Evolutionary conservation across 1,140 invertebrate genomes (phyloP).

Genomic region (Oncopodura yosiiana): DNA sequence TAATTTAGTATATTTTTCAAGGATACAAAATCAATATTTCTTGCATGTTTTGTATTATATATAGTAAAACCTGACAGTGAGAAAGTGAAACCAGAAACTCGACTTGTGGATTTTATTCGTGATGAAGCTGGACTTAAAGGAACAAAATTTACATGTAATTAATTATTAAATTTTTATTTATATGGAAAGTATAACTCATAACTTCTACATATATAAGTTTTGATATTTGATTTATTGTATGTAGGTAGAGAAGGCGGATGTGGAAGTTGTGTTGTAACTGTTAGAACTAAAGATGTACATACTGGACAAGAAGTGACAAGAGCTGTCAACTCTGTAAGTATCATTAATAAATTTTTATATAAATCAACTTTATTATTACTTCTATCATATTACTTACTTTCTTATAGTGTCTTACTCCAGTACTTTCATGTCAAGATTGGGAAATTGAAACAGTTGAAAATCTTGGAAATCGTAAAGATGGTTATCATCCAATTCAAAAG

Average conservation of each 20-base stretch:
- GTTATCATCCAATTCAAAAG: constrained; percentile 39
- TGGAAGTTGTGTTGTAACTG: constrained; percentile 42
- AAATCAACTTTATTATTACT: not conserved
- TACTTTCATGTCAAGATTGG: constrained; percentile 43
- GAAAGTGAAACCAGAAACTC: constrained; percentile 3
- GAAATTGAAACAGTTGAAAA: constrained; percentile 46
- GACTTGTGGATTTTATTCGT: constrained; percentile 56
- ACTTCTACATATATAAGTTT: too few species aligned
- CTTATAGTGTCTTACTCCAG: constrained; percentile 43
- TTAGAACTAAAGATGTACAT: constrained; percentile 36
- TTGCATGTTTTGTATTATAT: too few species aligned
- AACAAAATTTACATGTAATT: constrained; percentile 63
- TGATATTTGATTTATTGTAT: too few species aligned
- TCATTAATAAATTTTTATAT: not conserved
- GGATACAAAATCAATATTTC: too few species aligned
- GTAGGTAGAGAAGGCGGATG: constrained; percentile 46
- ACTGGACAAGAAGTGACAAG: constrained; percentile 23
- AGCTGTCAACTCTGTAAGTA: constrained; percentile 37
- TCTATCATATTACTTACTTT: not conserved
- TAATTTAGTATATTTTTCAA: too few species aligned
- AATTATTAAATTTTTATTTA: too few species aligned
- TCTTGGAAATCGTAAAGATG: constrained; percentile 40
- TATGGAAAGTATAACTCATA: too few species aligned
- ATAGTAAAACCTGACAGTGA: constrained; percentile 4
- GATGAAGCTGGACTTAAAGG: constrained; percentile 56